Evolutionary conservation across 2,888 invertebrate genomes (phyloP), one percentile per base, ranked within the genome.

Genomic region (Acleris literana): DNA sequence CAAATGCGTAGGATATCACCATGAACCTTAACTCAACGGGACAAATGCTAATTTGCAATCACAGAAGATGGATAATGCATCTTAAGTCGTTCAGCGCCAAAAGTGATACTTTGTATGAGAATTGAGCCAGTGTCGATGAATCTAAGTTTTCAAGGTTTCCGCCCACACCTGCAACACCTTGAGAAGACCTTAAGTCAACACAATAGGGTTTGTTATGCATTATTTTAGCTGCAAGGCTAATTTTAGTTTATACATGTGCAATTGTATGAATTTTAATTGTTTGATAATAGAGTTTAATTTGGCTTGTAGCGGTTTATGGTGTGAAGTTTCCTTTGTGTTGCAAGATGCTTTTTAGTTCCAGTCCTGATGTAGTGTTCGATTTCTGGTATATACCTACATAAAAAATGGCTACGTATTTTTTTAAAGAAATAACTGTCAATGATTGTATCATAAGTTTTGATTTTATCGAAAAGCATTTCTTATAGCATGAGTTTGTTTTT

Each of bases 241-340:
- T 17, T 52, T 57, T 51, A 56, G 13, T 22, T 39, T 44, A 51
- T 18, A 29, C 13, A 18, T 5, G 9, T 7, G 16, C 53, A 18
- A 17, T 33, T 29, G 54, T 49, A 29, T 59, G 16, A 13, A 44
- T 48, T 9, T 25, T 64, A 43, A 5, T 6, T 1, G 3, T 11
- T 43, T 29, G 6, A 11, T 0, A 1, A 48, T 22, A 59, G 4
- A 17, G 58, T 64, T 39, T 18, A 7, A 6, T 5, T 54, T 59
- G 3, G 17, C n/a, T n/a, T 48, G 64, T 18, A 49, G 13, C 9
- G 0, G 17, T 53, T 18, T 44, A 64, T 64, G 64, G 49, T 49
- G 22, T 25, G 25, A 29, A 29, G 55, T 39, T 64, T 39, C 59
- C 64, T 59, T 65, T 65, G 65, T 65, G 60, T 60, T 55, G 65